These are phyloP conservation scores for Operophtera brumata DNA, from an alignment of 2,888 invertebrate genomes.

Conservation along the genomic window DNA sequence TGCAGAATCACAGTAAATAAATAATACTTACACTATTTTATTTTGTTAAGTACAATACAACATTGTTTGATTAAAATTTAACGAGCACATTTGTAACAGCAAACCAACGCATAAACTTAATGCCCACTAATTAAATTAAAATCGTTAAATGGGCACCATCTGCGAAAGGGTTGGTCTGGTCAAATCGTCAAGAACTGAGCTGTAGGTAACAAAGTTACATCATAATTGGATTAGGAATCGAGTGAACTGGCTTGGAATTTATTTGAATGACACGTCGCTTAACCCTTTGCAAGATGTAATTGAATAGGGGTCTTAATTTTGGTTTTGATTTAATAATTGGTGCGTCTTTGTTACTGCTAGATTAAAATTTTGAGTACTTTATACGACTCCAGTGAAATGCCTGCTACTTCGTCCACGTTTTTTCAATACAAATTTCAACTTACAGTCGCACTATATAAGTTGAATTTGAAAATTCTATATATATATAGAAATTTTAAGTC, in stretches of 20 bases:
- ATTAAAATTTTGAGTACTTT: constrained; percentile 1
- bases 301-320: constrained; percentile 38
- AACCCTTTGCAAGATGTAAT: constrained; percentile 51
- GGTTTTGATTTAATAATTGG: constrained; percentile 35
- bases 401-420: too few relatives aligned
- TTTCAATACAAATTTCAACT: too few relatives aligned
- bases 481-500: too few relatives aligned
- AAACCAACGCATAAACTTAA: constrained; percentile 26
- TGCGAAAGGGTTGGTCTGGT: constrained; percentile 58
- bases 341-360: constrained; percentile 11
- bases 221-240: constrained; percentile 62
- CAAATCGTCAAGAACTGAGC: constrained; percentile 34
- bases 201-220: constrained; percentile 53
- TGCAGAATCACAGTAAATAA: too few relatives aligned
- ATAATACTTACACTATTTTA: neutral
- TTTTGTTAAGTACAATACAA: constrained; percentile 2
- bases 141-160: constrained; percentile 46
- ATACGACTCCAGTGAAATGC: too few relatives aligned
- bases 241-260: constrained; percentile 63
- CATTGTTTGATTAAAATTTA: constrained; percentile 20
- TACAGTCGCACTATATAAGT: too few relatives aligned
- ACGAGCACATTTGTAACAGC: constrained; percentile 19
- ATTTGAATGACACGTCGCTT: constrained; percentile 65
- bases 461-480: too few relatives aligned
- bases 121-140: constrained; percentile 35